These are phyloP conservation scores for Drosophila repletoides DNA, from an alignment of 1,140 invertebrate genomes.

Conservation along the genomic window DNA sequence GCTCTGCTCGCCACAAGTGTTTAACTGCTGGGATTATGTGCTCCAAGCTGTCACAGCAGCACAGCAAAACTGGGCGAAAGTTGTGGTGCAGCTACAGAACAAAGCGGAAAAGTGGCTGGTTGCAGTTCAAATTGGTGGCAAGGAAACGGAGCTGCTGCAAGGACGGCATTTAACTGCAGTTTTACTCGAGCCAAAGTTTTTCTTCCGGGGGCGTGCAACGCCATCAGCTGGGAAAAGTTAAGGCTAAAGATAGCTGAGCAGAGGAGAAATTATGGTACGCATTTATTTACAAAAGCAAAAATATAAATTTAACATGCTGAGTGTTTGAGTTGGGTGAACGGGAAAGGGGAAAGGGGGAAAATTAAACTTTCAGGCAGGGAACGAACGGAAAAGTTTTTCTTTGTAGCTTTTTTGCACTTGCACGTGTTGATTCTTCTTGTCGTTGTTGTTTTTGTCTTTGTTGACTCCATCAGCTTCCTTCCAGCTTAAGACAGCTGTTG, in stretches of 20 bases:
- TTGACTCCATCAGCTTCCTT: slow-evolving; percentile 13
- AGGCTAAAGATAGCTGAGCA: slow-evolving; percentile 9
- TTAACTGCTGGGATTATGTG: slow-evolving; percentile 38
- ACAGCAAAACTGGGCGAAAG: background rate
- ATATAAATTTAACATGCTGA: slow-evolving; percentile 1
- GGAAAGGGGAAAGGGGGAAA: background rate
- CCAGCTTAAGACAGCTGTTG: background rate
- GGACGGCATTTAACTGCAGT: background rate
- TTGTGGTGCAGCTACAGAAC: background rate
- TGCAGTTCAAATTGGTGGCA: slow-evolving; percentile 1
- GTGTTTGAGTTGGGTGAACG: background rate
- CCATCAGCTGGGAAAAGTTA: background rate
- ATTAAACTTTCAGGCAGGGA: background rate
- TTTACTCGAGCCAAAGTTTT: too few species aligned
- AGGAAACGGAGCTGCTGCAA: background rate
- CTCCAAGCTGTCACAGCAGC: slow-evolving; percentile 18
- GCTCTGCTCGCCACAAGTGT: slow-evolving; percentile 10
- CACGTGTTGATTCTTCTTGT: slow-evolving; percentile 14
- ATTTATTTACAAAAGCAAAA: slow-evolving; percentile 18
- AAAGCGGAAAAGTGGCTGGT: background rate
- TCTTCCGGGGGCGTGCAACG: background rate
- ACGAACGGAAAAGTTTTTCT: background rate
- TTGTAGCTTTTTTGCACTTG: slow-evolving; percentile 6
- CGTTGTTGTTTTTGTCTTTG: too few species aligned
- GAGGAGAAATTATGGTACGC: background rate